Conservation (phyloP, 1,140 invertebrate species). For the Alviniconcha marisindica region DNA sequence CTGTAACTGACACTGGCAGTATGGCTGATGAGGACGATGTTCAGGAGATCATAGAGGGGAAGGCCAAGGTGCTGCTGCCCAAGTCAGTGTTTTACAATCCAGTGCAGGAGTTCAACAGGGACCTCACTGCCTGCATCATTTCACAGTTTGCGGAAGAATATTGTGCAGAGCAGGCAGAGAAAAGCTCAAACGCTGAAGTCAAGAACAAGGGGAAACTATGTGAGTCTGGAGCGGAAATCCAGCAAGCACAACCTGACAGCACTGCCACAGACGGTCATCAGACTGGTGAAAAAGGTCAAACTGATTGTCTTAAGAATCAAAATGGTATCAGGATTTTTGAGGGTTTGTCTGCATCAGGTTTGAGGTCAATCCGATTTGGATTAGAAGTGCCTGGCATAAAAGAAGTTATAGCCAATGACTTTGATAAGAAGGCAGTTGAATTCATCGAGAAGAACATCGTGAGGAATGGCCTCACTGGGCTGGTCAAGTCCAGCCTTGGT, state of each 20-base stretch:
- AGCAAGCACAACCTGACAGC: not conserved
- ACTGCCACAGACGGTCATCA: not conserved
- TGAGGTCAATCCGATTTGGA: conserved; percentile 97
- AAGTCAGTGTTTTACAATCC: conserved; percentile 95
- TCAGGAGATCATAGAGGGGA: conserved; percentile 81
- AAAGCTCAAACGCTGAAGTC: not conserved
- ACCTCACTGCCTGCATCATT: conserved; percentile 85
- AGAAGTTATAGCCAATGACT: conserved; percentile 95
- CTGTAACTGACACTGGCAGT: not conserved
- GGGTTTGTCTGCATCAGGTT: conserved; percentile 95
- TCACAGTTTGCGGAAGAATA: conserved; percentile 64
- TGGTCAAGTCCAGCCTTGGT: conserved; percentile 81
- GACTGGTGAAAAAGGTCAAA: not conserved
- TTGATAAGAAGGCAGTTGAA: conserved; percentile 90
- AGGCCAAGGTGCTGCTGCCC: conserved; percentile 83
- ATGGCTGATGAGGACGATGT: conserved; percentile 25
- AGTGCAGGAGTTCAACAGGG: conserved; percentile 97
- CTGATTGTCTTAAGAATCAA: conserved; percentile 11
- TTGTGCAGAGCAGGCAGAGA: not conserved
- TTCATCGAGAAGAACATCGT: conserved; percentile 90
- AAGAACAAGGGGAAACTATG: conserved; percentile 26
- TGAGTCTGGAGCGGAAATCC: not conserved
- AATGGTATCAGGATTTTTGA: conserved; percentile 84
- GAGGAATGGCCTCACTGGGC: conserved; percentile 86
- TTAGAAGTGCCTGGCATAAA: conserved; percentile 91